Conservation (phyloP, 2,888 invertebrate species). For the Odontocerum albicorne region DNA sequence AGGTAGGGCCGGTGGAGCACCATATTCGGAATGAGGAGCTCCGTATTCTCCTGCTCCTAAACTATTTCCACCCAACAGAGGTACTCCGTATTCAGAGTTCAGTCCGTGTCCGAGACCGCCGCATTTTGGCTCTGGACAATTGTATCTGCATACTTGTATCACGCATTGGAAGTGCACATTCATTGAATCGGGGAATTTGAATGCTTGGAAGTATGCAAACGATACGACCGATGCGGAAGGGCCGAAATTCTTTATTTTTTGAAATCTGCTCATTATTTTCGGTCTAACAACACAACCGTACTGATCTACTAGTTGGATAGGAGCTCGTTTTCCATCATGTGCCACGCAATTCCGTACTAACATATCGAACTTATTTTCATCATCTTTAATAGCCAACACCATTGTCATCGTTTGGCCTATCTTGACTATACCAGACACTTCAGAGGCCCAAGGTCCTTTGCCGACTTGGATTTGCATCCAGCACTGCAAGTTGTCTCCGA, state of each 20-base stretch:
- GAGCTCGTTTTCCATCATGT: constrained; percentile 91
- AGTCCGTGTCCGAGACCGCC: constrained; percentile 61
- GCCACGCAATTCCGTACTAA: constrained; percentile 92
- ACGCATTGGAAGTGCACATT: constrained; percentile 97
- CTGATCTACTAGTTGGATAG: constrained; percentile 90
- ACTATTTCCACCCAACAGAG: constrained; percentile 63
- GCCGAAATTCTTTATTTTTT: constrained; percentile 94
- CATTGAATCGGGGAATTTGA: constrained; percentile 97
- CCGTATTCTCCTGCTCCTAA: constrained; percentile 67
- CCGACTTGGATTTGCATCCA: constrained; percentile 98
- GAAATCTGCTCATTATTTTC: constrained; percentile 94
- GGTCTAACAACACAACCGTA: constrained; percentile 92
- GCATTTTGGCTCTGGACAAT: constrained; percentile 92
- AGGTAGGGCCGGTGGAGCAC: constrained; percentile 65
- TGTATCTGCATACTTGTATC: constrained; percentile 91
- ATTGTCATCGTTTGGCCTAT: constrained; percentile 97
- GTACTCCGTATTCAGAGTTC: constrained; percentile 67
- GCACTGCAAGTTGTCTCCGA: constrained; percentile 93
- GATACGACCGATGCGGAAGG: constrained; percentile 92
- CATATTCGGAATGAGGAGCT: constrained; percentile 67
- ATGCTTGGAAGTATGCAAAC: constrained; percentile 95
- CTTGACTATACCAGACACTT: constrained; percentile 93
- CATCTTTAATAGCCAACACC: constrained; percentile 94
- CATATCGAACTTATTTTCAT: constrained; percentile 96
- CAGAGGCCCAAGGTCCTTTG: constrained; percentile 96